Conservation (phyloP, 1,140 invertebrate genomes). For the Nasonia vitripennis region DNA sequence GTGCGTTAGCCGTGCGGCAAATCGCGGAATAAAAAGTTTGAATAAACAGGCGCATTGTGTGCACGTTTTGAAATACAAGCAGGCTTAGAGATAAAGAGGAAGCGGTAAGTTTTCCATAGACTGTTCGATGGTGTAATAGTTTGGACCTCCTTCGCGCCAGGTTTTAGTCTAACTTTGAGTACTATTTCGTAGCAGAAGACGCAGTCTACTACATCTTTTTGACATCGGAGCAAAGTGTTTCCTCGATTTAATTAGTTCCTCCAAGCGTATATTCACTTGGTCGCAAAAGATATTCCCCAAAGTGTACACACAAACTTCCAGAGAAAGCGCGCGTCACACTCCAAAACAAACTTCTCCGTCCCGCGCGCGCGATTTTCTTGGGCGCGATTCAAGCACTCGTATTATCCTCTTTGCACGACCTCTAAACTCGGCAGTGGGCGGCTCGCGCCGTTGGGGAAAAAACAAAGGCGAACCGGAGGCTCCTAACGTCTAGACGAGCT, state of each 20-base stretch:
- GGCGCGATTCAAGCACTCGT: not conserved
- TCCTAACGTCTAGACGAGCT: not conserved
- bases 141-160: too few relatives aligned
- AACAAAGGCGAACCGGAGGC: not conserved
- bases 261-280: too few relatives aligned
- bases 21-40: slow-evolving; percentile 26
- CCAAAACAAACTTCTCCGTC: not conserved
- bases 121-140: too few relatives aligned
- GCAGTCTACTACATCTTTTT: too few relatives aligned
- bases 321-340: not conserved
- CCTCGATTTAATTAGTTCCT: too few relatives aligned
- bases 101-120: too few relatives aligned
- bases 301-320: not conserved
- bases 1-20: not conserved
- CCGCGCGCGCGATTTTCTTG: not conserved
- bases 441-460: not conserved
- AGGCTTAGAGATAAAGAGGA: not conserved
- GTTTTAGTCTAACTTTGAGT: too few relatives aligned
- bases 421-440: not conserved
- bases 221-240: too few relatives aligned
- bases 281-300: too few relatives aligned
- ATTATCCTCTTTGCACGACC: not conserved
- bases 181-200: too few relatives aligned
- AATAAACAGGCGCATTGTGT: slow-evolving; percentile 12
- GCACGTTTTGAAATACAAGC: not conserved